Conservation (phyloP, 2,797 vertebrate genomes). For the Molossus alvarezi region DNA sequence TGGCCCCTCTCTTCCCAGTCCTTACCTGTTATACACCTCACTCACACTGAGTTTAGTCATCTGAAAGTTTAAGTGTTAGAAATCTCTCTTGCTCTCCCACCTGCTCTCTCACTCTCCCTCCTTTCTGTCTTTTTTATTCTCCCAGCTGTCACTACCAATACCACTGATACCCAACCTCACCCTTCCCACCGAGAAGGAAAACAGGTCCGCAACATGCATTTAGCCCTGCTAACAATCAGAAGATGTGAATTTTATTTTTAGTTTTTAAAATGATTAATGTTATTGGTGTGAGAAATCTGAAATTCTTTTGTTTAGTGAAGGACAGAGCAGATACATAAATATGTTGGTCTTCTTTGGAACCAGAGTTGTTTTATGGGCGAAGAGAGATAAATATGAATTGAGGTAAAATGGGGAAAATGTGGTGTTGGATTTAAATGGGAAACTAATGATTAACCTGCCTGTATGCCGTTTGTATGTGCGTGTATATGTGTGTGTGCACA, state of each 20-base stretch:
- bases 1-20: not conserved
- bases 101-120: not conserved
- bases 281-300: not conserved
- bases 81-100: not conserved
- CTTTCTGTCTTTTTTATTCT: not conserved
- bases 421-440: not conserved
- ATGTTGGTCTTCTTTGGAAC: not conserved
- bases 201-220: not conserved
- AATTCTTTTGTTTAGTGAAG: not conserved
- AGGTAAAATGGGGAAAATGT: not conserved
- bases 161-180: not conserved
- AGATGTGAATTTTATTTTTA: not conserved
- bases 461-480: not conserved
- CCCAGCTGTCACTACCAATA: too few relatives aligned
- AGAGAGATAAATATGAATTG: not conserved
- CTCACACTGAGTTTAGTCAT: not conserved
- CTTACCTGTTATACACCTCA: not conserved
- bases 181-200: not conserved
- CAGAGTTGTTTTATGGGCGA: not conserved
- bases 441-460: not conserved
- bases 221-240: not conserved
- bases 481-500: not conserved
- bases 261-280: slow-evolving; percentile 2
- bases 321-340: not conserved
- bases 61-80: not conserved